Evolutionary conservation across 2,113 vertebrate species (phyloP).

Genomic region (Oryzias javanicus): DNA sequence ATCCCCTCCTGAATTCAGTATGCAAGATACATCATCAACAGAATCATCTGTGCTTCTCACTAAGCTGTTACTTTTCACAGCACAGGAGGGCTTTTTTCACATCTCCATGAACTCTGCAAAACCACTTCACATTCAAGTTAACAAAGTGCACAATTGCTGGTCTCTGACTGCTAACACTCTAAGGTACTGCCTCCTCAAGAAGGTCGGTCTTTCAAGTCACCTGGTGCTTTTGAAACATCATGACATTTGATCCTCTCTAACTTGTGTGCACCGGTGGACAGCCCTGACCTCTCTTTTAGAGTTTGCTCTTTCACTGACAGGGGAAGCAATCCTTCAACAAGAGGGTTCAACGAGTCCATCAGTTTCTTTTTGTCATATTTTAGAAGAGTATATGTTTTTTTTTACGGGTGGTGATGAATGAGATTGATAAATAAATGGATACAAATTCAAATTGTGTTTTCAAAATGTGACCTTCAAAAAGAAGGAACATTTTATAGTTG

Average conservation of each 20-base stretch:
- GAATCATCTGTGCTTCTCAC: too few relatives aligned
- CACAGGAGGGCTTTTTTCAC: too few relatives aligned
- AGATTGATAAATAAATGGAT: conserved; percentile 16
- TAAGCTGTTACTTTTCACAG: too few relatives aligned
- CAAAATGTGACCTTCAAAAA: too few relatives aligned
- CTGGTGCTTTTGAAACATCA: conserved; percentile 12
- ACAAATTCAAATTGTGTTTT: too few relatives aligned
- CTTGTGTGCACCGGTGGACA: conserved; percentile 11
- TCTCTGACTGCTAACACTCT: conserved; percentile 13
- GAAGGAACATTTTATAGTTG: too few relatives aligned
- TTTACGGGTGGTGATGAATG: conserved; percentile 31
- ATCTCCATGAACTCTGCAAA: too few relatives aligned
- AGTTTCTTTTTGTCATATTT: conserved; percentile 36
- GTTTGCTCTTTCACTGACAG: conserved; percentile 22
- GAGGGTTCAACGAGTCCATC: conserved; percentile 28
- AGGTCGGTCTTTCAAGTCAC: conserved; percentile 12
- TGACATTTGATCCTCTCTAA: conserved; percentile 29
- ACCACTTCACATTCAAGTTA: too few relatives aligned
- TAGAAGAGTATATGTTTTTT: conserved; percentile 12
- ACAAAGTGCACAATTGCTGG: conserved; percentile 3
- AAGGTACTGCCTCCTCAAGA: conserved; percentile 8
- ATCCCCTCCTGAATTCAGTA: too few relatives aligned
- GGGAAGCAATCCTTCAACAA: conserved; percentile 11
- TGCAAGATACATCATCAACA: too few relatives aligned
- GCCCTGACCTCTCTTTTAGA: conserved; percentile 17